A percentile compares a stretch with the other conserved stretches of the same genome.
Conservation (phyloP, 2,113 vertebrate species). For the Sceloporus undulatus region DNA sequence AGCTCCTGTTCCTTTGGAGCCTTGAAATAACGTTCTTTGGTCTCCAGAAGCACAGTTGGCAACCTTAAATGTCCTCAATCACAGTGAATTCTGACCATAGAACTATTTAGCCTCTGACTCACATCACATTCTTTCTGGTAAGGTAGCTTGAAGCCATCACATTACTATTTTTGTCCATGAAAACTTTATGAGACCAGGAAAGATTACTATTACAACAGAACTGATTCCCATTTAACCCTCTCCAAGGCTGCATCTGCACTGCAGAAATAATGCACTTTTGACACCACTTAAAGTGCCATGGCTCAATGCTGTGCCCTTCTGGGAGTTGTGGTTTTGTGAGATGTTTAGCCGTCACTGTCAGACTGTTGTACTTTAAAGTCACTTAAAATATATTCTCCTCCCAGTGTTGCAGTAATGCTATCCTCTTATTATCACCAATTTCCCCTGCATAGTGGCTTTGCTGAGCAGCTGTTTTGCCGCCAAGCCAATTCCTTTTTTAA, state of each 20-base stretch:
- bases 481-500: constrained; percentile 79
- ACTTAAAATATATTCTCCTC: constrained; percentile 62
- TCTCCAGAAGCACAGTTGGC: neutral
- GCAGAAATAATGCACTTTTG: too few species aligned
- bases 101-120: neutral
- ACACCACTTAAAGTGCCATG: too few species aligned
- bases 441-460: constrained; percentile 65
- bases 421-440: constrained; percentile 74
- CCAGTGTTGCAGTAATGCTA: constrained; percentile 58
- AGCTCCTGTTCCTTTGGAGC: neutral
- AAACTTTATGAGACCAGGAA: neutral
- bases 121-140: neutral
- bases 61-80: neutral
- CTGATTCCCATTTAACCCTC: accelerated
- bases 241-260: neutral
- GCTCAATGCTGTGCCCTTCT: too few species aligned
- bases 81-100: neutral
- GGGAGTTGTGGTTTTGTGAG: too few species aligned
- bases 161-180: neutral
- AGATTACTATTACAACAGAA: neutral
- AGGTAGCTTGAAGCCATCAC: neutral
- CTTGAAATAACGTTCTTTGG: neutral
- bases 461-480: constrained; percentile 76
- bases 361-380: constrained; percentile 45
- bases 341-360: too few species aligned